A percentile compares a stretch with the other conserved stretches of the same genome.
Evolutionary conservation across 2,113 vertebrate species (phyloP).

Genomic region (Emydura subglobosa): DNA sequence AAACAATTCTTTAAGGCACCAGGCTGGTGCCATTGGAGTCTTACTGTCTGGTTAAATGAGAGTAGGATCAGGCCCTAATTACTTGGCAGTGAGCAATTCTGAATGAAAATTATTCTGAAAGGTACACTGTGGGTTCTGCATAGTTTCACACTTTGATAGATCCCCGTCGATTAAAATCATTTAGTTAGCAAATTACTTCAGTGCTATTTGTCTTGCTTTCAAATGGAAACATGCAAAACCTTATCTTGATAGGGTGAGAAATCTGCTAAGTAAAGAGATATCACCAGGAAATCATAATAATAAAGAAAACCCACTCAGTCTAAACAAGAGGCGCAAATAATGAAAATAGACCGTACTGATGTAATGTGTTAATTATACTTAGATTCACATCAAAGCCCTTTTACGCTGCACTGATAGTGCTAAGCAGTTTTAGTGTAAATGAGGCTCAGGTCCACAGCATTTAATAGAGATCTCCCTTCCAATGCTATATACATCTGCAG

Average conservation of each 20-base stretch:
- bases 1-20: neutral
- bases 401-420: neutral
- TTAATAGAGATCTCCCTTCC: neutral
- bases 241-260: conserved; percentile 61
- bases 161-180: conserved; percentile 56
- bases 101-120: neutral
- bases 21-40: neutral
- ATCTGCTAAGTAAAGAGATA: conserved; percentile 28
- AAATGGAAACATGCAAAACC: conserved; percentile 58
- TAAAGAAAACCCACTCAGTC: neutral
- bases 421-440: neutral
- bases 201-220: conserved; percentile 56
- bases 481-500: neutral
- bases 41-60: neutral
- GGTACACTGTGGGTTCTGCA: neutral
- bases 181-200: conserved; percentile 72
- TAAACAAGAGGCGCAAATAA: conserved; percentile 2
- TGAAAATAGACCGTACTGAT: conserved; percentile 59
- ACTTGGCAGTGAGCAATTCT: neutral
- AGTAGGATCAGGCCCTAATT: neutral
- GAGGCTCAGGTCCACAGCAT: neutral
- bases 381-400: neutral
- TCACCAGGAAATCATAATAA: conserved; percentile 71
- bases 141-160: neutral
- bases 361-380: conserved; percentile 68